Evolutionary conservation across 92 coral and sea anemone genomes (phyloP).

Genomic region (Epizoanthus stellaris): DNA sequence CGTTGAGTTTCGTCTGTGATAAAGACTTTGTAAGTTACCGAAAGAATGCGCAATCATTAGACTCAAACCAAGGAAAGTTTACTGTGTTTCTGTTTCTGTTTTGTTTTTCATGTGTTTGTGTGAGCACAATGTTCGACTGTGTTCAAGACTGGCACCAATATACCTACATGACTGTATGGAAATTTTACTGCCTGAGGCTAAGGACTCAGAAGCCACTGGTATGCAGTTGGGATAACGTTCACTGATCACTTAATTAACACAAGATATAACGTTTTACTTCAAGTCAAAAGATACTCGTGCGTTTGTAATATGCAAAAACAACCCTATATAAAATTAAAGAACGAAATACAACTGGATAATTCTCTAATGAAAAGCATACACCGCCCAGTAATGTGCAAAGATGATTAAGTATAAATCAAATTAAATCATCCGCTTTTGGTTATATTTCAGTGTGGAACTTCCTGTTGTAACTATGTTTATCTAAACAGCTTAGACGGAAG

Average conservation of each 20-base stretch:
- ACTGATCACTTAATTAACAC: neutral
- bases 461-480: conserved; percentile 27
- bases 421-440: neutral
- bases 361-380: conserved; percentile 15
- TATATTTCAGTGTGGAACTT: neutral
- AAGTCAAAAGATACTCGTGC: too few relatives aligned
- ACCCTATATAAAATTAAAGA: neutral
- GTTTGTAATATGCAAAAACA: neutral
- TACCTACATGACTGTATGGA: neutral
- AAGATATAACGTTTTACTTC: neutral
- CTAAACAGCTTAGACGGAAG: neutral
- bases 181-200: neutral
- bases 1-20: too few relatives aligned
- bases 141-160: too few relatives aligned
- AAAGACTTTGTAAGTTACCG: too few relatives aligned
- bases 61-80: too few relatives aligned
- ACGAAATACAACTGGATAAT: neutral
- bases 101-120: neutral
- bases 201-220: neutral
- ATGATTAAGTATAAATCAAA: conserved; percentile 31
- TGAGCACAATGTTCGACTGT: neutral
- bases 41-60: too few relatives aligned
- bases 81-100: too few relatives aligned
- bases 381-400: neutral
- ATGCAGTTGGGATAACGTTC: neutral